Conservation (phyloP, 2,888 invertebrate species). For the Fragum whitleyi region DNA sequence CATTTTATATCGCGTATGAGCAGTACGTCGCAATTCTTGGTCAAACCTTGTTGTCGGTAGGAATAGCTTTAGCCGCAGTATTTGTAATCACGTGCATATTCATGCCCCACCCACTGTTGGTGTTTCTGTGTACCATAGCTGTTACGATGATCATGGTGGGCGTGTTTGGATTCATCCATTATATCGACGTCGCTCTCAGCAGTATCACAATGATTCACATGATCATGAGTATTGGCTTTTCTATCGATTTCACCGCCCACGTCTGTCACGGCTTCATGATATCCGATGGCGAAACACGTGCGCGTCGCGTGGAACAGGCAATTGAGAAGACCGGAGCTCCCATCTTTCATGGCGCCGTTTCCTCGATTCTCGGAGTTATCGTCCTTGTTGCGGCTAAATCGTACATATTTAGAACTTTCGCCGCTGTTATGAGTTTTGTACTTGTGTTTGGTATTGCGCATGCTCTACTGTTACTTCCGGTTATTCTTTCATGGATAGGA, state of each 20-base stretch:
- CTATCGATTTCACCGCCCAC: conserved; percentile 78
- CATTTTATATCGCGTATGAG: conserved; percentile 75
- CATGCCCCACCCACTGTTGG: conserved; percentile 77
- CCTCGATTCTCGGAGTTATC: conserved; percentile 70
- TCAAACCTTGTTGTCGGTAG: conserved; percentile 76
- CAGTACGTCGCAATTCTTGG: conserved; percentile 78
- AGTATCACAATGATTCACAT: conserved; percentile 80
- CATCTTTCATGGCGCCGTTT: conserved; percentile 70
- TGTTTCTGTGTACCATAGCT: conserved; percentile 71
- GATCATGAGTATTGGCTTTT: conserved; percentile 80
- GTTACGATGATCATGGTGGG: conserved; percentile 77
- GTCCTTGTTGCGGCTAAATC: conserved; percentile 61
- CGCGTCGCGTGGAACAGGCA: conserved; percentile 54
- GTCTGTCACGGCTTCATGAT: conserved; percentile 74
- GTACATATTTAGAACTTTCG: conserved; percentile 38
- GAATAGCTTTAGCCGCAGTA: conserved; percentile 76
- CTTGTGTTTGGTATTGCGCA: conserved; percentile 36
- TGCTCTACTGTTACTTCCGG: conserved; percentile 38
- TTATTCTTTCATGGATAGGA: conserved; percentile 33
- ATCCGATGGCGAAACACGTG: conserved; percentile 43
- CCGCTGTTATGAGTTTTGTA: conserved; percentile 27
- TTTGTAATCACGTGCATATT: conserved; percentile 77
- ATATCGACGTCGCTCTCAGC: conserved; percentile 72
- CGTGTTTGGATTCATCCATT: conserved; percentile 74
- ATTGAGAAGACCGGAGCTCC: conserved; percentile 67